These are phyloP conservation scores for Cichladusa arquata DNA, from an alignment of 2,113 vertebrate species.

Conservation along the genomic window DNA sequence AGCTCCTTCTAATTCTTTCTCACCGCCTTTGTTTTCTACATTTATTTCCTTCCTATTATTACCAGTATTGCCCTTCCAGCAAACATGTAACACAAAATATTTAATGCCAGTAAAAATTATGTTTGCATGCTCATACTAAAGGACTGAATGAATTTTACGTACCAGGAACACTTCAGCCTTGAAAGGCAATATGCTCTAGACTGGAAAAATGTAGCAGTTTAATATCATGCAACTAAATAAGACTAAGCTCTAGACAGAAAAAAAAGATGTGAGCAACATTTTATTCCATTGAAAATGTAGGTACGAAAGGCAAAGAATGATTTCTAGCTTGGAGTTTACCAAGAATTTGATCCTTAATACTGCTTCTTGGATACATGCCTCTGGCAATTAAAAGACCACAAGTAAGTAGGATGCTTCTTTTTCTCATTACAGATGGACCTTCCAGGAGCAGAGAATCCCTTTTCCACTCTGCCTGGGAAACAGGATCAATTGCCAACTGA, in stretches of 20 bases:
- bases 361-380: not conserved
- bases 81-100: not conserved
- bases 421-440: not conserved
- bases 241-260: not conserved
- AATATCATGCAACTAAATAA: not conserved
- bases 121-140: not conserved
- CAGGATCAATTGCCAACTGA: not conserved
- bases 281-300: not conserved
- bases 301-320: not conserved
- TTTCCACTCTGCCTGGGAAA: not conserved
- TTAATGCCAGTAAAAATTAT: not conserved
- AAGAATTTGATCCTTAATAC: not conserved
- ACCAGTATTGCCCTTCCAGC: not conserved
- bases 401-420: not conserved
- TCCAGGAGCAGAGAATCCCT: not conserved
- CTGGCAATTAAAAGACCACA: not conserved
- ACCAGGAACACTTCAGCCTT: not conserved
- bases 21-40: fast-evolving
- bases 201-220: not conserved
- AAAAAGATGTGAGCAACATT: not conserved
- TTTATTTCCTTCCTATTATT: not conserved
- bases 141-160: not conserved
- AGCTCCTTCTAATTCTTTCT: not conserved
- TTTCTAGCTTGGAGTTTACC: not conserved
- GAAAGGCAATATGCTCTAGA: not conserved